phyloP scores from a whole-genome alignment of 2,797 vertebrate species.

The Echeneis naucrates region DNA sequence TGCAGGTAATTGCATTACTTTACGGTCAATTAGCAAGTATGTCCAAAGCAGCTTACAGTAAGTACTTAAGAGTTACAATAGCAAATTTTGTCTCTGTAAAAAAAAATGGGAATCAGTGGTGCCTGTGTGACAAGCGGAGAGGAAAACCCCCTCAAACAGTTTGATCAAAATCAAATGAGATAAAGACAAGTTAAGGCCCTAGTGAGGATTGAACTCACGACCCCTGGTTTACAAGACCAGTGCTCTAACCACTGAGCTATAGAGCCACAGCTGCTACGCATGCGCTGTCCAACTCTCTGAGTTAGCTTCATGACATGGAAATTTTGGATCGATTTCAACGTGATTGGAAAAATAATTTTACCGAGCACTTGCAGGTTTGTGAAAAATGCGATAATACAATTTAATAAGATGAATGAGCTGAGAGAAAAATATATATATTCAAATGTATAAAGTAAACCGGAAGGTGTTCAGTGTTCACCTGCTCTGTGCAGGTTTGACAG shows the following conservation, averaged over 20 bases:
- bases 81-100: too few species aligned
- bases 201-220: constrained; percentile 31
- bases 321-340: too few species aligned
- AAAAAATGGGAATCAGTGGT: too few species aligned
- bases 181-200: constrained; percentile 6
- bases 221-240: constrained; percentile 42
- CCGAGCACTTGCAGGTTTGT: not conserved
- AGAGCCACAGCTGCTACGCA: not conserved
- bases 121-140: too few species aligned
- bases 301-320: too few species aligned
- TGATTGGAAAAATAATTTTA: too few species aligned
- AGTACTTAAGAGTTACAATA: not conserved
- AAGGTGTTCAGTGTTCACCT: not conserved
- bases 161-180: too few species aligned
- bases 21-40: not conserved
- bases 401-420: not conserved
- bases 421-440: too few species aligned
- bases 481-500: not conserved
- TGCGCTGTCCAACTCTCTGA: too few species aligned
- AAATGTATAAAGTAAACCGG: too few species aligned
- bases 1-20: not conserved
- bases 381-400: not conserved
- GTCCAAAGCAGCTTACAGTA: not conserved
- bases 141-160: too few species aligned
- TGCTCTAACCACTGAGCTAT: constrained; percentile 35